Evolutionary conservation across 2,888 invertebrate genomes (phyloP).

Genomic region (Perizoma affinitatum): DNA sequence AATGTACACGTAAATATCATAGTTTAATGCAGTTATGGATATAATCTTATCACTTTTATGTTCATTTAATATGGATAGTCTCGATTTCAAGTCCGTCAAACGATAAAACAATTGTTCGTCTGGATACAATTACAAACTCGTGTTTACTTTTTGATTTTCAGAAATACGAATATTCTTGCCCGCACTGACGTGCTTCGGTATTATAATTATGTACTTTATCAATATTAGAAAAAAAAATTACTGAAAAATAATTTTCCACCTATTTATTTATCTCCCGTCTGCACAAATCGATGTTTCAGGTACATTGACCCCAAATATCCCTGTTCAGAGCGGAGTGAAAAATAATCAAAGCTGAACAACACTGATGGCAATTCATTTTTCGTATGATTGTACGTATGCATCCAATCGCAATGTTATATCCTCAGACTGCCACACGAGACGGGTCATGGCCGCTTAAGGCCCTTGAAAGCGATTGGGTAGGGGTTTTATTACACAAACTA

Average conservation of each 20-base stretch:
- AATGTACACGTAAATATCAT: conserved; percentile 32
- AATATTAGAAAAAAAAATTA: not conserved
- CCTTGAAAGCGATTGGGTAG: conserved; percentile 77
- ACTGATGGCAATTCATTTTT: conserved; percentile 32
- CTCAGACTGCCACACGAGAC: conserved; percentile 59
- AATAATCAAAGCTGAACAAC: conserved; percentile 45
- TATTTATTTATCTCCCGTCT: conserved; percentile 15
- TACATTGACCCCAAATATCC: conserved; percentile 31
- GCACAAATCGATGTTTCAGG: conserved; percentile 11
- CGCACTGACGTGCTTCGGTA: too few species aligned
- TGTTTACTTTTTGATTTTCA: conserved; percentile 1
- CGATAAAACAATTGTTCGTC: conserved; percentile 7
- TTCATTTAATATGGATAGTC: conserved; percentile 37
- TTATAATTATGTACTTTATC: too few species aligned
- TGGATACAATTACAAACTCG: not conserved
- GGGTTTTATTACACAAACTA: conserved; percentile 65
- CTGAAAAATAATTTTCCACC: not conserved
- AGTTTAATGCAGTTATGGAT: conserved; percentile 32
- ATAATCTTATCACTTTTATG: conserved; percentile 39
- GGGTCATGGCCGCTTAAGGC: conserved; percentile 83
- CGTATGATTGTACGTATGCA: conserved; percentile 52
- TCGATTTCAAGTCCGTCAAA: conserved; percentile 28
- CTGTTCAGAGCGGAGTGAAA: conserved; percentile 45
- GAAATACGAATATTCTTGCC: not conserved
- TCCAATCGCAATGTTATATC: conserved; percentile 60